phyloP scores from a whole-genome alignment of 2,888 invertebrate species.

The Ischnus inquisitorius region DNA sequence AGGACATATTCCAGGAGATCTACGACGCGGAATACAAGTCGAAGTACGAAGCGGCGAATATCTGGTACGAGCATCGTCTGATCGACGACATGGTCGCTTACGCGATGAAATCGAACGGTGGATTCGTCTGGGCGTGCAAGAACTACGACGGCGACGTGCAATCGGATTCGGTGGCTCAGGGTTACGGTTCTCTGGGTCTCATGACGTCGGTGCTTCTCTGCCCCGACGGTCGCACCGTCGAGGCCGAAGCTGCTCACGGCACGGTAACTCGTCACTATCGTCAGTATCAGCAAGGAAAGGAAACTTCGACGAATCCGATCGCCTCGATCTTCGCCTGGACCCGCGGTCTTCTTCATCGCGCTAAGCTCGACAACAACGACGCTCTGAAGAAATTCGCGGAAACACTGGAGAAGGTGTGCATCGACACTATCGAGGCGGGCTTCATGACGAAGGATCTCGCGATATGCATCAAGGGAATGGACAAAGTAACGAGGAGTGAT shows the following conservation, averaged over 20 bases:
- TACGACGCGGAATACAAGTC: constrained; percentile 95
- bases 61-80: constrained; percentile 99
- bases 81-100: constrained; percentile 99
- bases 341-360: constrained; percentile 96
- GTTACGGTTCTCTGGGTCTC: constrained; percentile 97
- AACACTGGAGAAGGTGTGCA: constrained; percentile 95
- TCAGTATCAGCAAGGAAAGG: constrained; percentile 96
- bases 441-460: constrained; percentile 99
- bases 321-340: constrained; percentile 99
- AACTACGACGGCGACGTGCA: constrained; percentile 99
- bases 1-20: constrained; percentile 98
- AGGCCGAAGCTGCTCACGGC: constrained; percentile 99
- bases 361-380: constrained; percentile 95
- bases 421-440: constrained; percentile 97
- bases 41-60: constrained; percentile 93
- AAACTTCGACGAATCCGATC: constrained; percentile 99
- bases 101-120: constrained; percentile 98
- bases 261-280: constrained; percentile 97
- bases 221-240: constrained; percentile 99
- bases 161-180: constrained; percentile 99
- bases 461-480: constrained; percentile 98
- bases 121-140: constrained; percentile 99
- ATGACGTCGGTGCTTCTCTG: constrained; percentile 99
- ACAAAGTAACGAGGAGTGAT: constrained; percentile 91
- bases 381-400: constrained; percentile 93